A percentile compares a stretch with the other conserved stretches of the same genome.
Conservation (phyloP, 2,888 invertebrate genomes). For the Volucella inflata region DNA sequence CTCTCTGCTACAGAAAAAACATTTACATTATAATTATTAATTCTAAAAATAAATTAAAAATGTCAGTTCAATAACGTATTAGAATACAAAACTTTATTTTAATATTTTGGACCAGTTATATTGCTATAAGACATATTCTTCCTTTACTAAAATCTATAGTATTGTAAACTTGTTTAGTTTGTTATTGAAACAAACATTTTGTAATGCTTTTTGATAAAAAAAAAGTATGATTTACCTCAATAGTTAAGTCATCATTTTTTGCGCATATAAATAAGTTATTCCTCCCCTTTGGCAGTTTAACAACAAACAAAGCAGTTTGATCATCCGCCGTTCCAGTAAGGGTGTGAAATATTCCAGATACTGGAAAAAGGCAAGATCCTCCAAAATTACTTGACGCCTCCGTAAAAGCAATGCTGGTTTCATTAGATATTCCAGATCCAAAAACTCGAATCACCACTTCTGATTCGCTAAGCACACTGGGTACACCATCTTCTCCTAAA, state of each 20-base stretch:
- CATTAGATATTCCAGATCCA: conserved; percentile 88
- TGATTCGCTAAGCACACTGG: conserved; percentile 87
- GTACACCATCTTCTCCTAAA: conserved; percentile 85
- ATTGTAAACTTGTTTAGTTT: neutral
- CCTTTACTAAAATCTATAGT: no score
- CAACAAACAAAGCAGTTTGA: conserved; percentile 85
- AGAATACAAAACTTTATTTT: no score
- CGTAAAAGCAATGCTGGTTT: conserved; percentile 90
- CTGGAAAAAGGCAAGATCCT: conserved; percentile 85
- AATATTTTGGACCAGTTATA: no score
- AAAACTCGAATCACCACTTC: conserved; percentile 89
- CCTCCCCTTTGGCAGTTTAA: conserved; percentile 84
- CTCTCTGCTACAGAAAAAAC: no score
- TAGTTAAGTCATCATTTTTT: conserved; percentile 82
- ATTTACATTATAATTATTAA: no score
- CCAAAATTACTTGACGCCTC: conserved; percentile 85
- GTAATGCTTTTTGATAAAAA: neutral
- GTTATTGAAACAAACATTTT: neutral
- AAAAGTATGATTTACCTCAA: conserved; percentile 70
- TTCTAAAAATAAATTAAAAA: no score
- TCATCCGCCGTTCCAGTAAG: conserved; percentile 83
- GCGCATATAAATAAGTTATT: conserved; percentile 85
- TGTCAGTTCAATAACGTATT: no score
- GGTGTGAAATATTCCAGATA: conserved; percentile 83
- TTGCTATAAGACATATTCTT: no score